Percentiles rank a stretch among this genome's conserved stretches.
Conservation (phyloP, 2,888 invertebrate genomes). For the Labia minor region DNA sequence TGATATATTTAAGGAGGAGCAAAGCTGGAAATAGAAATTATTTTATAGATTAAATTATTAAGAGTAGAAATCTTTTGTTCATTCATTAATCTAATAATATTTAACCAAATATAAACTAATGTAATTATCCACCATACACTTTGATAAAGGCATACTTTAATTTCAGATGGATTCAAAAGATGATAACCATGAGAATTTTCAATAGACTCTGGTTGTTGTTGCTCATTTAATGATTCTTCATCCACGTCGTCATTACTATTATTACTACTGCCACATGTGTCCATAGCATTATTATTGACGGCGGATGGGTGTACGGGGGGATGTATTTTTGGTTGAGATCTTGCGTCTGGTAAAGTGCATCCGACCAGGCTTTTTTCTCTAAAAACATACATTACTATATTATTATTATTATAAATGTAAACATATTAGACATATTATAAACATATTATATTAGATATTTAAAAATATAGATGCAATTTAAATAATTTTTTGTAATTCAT, state of each 20-base stretch:
- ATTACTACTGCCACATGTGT: conserved; percentile 37
- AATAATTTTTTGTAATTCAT: too few relatives aligned
- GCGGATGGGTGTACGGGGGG: conserved; percentile 38
- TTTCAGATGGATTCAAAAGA: conserved; percentile 55
- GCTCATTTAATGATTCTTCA: conserved; percentile 24
- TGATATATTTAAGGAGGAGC: conserved; percentile 63
- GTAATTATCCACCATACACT: too few relatives aligned
- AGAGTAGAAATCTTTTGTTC: too few relatives aligned
- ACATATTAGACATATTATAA: too few relatives aligned
- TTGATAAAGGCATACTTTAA: conserved; percentile 45
- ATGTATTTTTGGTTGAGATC: conserved; percentile 57
- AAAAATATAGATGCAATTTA: too few relatives aligned
- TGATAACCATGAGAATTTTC: conserved; percentile 32
- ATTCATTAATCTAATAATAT: too few relatives aligned
- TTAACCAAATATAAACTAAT: too few relatives aligned
- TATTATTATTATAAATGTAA: too few relatives aligned
- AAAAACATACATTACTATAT: too few relatives aligned
- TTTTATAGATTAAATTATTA: too few relatives aligned
- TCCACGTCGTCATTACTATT: conserved; percentile 30
- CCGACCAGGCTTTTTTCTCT: conserved; percentile 46
- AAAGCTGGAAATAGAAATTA: conserved; percentile 46
- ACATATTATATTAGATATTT: too few relatives aligned
- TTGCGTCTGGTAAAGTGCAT: conserved; percentile 80
- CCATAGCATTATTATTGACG: conserved; percentile 48
- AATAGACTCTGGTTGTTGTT: conserved; percentile 24